These are phyloP conservation scores for Chelidonichthys spinosus DNA, from an alignment of 2,797 vertebrate genomes.

Conservation along the genomic window DNA sequence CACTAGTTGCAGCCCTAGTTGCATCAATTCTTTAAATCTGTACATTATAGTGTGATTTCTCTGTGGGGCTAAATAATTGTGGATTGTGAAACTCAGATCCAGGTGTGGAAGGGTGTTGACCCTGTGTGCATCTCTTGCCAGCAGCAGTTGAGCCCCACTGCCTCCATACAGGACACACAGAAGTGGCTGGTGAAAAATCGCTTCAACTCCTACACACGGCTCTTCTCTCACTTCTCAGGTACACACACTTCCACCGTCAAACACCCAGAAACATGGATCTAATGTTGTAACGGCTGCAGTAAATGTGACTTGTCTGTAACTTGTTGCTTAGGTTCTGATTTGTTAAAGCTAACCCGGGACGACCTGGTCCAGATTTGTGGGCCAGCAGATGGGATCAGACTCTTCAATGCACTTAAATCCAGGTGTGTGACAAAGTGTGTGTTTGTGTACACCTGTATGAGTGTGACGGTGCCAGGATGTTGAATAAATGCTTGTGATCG, in stretches of 20 bases:
- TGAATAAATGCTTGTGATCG: constrained; percentile 25
- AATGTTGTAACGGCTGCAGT: background rate
- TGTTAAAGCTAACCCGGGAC: constrained; percentile 94
- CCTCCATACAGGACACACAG: constrained; percentile 93
- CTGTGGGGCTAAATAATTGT: background rate
- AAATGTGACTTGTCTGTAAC: background rate
- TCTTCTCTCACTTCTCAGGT: constrained; percentile 97
- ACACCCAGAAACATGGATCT: background rate
- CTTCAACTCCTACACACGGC: constrained; percentile 90
- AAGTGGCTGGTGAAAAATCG: constrained; percentile 95
- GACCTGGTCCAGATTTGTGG: constrained; percentile 96
- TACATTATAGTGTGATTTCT: background rate
- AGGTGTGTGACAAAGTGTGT: constrained; percentile 78
- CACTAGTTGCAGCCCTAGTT: background rate
- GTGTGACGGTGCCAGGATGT: background rate
- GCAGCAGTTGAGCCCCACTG: constrained; percentile 91
- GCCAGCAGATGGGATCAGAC: constrained; percentile 94
- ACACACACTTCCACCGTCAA: background rate
- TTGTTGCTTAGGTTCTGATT: constrained; percentile 89
- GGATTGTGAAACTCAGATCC: background rate
- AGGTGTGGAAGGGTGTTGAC: background rate
- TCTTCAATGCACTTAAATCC: constrained; percentile 95
- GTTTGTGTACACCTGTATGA: background rate
- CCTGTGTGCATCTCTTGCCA: background rate
- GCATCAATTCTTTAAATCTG: background rate